phyloP scores from a whole-genome alignment of 1,140 invertebrate species.

The Metaphire vulgaris region DNA sequence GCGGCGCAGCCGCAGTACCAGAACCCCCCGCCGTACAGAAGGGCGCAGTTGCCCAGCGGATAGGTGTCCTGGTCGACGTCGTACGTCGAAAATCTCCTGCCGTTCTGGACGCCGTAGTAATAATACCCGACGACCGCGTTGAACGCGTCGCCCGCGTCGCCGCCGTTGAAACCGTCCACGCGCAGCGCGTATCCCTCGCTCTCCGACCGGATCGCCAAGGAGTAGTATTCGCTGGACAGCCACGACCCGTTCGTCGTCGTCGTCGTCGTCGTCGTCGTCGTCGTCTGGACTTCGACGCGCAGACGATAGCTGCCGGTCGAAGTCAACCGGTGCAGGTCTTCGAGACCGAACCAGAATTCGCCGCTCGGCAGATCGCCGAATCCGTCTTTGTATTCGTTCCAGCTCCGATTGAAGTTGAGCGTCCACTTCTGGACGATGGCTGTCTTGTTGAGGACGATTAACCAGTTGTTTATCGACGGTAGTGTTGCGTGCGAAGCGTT shows the following conservation, averaged over 20 bases:
- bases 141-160: too few relatives aligned
- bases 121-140: too few relatives aligned
- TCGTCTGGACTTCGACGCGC: neutral
- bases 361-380: neutral
- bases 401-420: neutral
- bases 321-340: constrained; percentile 5
- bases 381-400: neutral
- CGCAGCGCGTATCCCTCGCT: neutral
- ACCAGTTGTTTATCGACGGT: too few relatives aligned
- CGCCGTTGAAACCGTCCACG: neutral
- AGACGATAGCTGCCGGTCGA: neutral
- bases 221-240: neutral
- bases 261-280: too few relatives aligned
- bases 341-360: constrained; percentile 4
- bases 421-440: too few relatives aligned
- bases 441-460: too few relatives aligned
- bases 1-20: neutral
- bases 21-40: neutral
- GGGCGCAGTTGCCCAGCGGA: neutral
- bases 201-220: neutral
- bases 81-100: neutral
- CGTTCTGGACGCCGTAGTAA: constrained; percentile 4
- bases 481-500: too few relatives aligned
- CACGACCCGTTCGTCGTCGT: constrained; percentile 10
- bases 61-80: constrained; percentile 3